Percentiles rank a stretch among this genome's conserved stretches.
Conservation (phyloP, 2,888 invertebrate species). For the Callosobruchus maculatus region DNA sequence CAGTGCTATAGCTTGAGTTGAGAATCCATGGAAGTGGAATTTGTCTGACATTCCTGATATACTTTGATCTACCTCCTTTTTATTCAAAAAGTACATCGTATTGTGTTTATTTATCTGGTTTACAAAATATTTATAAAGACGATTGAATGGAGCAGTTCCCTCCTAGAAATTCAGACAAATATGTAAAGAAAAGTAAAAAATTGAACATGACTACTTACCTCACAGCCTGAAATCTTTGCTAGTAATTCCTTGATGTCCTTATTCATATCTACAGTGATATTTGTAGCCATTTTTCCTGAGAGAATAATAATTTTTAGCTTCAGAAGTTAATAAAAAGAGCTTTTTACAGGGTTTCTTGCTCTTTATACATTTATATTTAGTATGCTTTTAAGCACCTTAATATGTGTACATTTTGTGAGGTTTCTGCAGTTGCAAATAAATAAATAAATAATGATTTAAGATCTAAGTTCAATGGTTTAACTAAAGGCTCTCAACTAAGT, state of each 20-base stretch:
- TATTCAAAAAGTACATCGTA: slow-evolving; percentile 39
- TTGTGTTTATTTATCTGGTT: slow-evolving; percentile 34
- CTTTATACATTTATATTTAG: no score
- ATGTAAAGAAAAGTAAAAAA: slow-evolving; percentile 15
- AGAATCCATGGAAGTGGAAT: slow-evolving; percentile 43
- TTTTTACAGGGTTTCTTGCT: no score
- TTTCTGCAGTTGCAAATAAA: no score
- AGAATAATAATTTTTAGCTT: no score
- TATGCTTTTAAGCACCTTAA: no score
- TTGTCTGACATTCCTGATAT: slow-evolving; percentile 41
- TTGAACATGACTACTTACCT: slow-evolving; percentile 25
- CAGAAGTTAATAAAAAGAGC: no score
- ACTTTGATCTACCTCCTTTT: slow-evolving; percentile 37
- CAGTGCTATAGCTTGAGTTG: slow-evolving; percentile 37
- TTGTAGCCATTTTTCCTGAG: slow-evolving; percentile 21
- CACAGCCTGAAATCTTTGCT: slow-evolving; percentile 27
- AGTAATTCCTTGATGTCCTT: slow-evolving; percentile 30
- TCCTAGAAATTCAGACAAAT: slow-evolving; percentile 28
- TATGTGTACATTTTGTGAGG: no score
- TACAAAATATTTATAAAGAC: slow-evolving; percentile 33
- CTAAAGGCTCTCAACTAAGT: no score
- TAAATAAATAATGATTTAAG: no score
- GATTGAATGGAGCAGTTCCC: slow-evolving; percentile 30
- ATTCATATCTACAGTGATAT: slow-evolving; percentile 27
- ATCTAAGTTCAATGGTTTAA: no score